Percentiles rank a stretch among this genome's conserved stretches.
These are phyloP conservation scores for Marisa cornuarietis DNA, from an alignment of 1,140 invertebrate genomes.

Conservation along the genomic window DNA sequence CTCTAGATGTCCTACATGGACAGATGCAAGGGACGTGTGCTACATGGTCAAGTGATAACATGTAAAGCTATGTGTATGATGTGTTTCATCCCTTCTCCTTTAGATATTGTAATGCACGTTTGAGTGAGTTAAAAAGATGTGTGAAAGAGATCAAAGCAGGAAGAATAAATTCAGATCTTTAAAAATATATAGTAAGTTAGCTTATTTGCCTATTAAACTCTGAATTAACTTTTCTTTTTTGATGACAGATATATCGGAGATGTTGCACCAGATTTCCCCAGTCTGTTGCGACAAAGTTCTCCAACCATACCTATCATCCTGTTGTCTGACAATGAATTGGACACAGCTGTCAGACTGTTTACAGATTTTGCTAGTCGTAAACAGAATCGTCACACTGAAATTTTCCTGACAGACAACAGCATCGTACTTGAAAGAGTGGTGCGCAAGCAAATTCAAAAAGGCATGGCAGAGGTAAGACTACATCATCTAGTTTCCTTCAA, in stretches of 20 bases:
- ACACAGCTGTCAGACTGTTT: slow-evolving; percentile 55
- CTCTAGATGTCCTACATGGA: no score
- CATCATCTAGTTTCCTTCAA: no score
- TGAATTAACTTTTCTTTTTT: background rate
- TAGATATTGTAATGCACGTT: no score
- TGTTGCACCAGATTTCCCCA: slow-evolving; percentile 50
- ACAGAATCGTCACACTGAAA: slow-evolving; percentile 45
- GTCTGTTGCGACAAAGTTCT: slow-evolving; percentile 53
- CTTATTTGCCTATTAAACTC: no score
- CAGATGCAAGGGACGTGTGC: no score
- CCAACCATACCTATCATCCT: slow-evolving; percentile 58
- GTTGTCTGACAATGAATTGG: slow-evolving; percentile 53
- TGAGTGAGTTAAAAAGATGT: no score
- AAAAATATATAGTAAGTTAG: no score
- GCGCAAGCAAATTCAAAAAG: slow-evolving; percentile 57
- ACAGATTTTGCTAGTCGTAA: slow-evolving; percentile 57
- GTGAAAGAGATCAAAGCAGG: no score
- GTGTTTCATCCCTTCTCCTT: no score
- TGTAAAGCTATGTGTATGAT: no score
- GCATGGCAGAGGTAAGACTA: slow-evolving; percentile 52
- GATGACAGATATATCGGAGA: slow-evolving; percentile 52
- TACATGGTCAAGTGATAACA: no score
- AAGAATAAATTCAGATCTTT: no score
- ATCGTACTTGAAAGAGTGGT: slow-evolving; percentile 50
- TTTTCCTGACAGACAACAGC: slow-evolving; percentile 55